These are phyloP conservation scores for Rotaria sp. DNA, from an alignment of 2,888 invertebrate species.

Conservation along the genomic window DNA sequence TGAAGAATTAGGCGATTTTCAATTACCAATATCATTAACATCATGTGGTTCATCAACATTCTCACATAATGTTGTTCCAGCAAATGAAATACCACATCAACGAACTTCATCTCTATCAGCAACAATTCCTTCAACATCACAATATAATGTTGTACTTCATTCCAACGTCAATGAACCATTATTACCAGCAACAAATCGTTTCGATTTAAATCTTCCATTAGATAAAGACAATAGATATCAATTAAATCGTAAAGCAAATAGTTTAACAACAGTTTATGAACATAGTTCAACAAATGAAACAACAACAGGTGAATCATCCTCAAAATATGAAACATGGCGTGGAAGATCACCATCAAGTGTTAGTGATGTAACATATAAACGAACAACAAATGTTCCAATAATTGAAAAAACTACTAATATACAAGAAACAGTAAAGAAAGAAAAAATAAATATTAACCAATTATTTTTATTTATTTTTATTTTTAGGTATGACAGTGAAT, in stretches of 20 bases:
- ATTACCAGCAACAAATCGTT: not conserved
- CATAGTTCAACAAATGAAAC: not conserved
- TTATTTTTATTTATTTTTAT: not conserved
- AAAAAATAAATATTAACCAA: not conserved
- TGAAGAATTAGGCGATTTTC: not conserved
- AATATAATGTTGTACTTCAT: not conserved
- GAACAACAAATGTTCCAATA: not conserved
- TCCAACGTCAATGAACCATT: not conserved
- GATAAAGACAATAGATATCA: not conserved
- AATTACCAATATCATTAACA: not conserved
- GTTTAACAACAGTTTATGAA: not conserved
- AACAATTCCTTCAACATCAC: not conserved
- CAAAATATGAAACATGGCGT: not conserved
- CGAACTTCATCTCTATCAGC: not conserved
- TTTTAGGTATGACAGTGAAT: not conserved
- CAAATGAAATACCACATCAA: not conserved
- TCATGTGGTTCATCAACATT: not conserved
- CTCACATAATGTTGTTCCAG: not conserved
- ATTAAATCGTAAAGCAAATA: conserved; percentile 1
- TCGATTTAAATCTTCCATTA: not conserved
- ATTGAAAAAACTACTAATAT: not conserved
- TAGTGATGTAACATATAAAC: not conserved
- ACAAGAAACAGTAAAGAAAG: not conserved
- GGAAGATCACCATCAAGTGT: conserved; percentile 9
- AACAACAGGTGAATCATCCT: not conserved